A percentile compares a stretch with the other conserved stretches of the same genome.
These are phyloP conservation scores for Limanda limanda DNA, from an alignment of 2,113 vertebrate species.

Conservation along the genomic window DNA sequence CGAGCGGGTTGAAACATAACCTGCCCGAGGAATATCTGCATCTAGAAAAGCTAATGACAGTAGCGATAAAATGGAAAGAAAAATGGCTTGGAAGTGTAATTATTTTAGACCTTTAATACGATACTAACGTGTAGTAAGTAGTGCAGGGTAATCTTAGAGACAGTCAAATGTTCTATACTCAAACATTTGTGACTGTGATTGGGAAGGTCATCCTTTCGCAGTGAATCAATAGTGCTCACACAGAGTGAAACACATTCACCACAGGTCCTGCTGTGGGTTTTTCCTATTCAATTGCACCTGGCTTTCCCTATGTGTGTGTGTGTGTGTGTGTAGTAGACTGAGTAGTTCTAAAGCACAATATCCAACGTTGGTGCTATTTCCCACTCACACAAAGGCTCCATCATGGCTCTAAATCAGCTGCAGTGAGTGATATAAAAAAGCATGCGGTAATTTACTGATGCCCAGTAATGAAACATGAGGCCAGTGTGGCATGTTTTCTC, in stretches of 20 bases:
- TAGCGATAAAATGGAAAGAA: not conserved
- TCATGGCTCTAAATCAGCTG: slow-evolving; percentile 57
- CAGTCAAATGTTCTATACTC: slow-evolving; percentile 8
- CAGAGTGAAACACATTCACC: slow-evolving; percentile 32
- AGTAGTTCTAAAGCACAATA: slow-evolving; percentile 42
- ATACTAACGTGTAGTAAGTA: slow-evolving; percentile 21
- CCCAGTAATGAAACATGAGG: slow-evolving; percentile 69
- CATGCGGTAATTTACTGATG: slow-evolving; percentile 61
- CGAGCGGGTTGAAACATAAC: not conserved
- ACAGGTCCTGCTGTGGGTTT: slow-evolving; percentile 26
- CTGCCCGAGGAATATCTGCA: not conserved
- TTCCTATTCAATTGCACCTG: slow-evolving; percentile 35
- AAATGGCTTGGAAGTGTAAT: not conserved
- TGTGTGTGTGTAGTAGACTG: slow-evolving; percentile 24
- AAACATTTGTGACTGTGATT: slow-evolving; percentile 7
- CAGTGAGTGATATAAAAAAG: slow-evolving; percentile 53
- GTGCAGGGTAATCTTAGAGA: not conserved
- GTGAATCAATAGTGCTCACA: slow-evolving; percentile 30
- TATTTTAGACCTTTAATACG: slow-evolving; percentile 19
- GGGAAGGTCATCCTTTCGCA: slow-evolving; percentile 37
- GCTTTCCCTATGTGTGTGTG: slow-evolving; percentile 15
- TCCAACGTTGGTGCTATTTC: slow-evolving; percentile 51
- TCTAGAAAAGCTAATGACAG: not conserved
- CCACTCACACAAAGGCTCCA: slow-evolving; percentile 57
- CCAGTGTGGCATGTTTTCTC: slow-evolving; percentile 63